Conservation (phyloP, 2,113 vertebrate species). For the Eulacestoma nigropectus region DNA sequence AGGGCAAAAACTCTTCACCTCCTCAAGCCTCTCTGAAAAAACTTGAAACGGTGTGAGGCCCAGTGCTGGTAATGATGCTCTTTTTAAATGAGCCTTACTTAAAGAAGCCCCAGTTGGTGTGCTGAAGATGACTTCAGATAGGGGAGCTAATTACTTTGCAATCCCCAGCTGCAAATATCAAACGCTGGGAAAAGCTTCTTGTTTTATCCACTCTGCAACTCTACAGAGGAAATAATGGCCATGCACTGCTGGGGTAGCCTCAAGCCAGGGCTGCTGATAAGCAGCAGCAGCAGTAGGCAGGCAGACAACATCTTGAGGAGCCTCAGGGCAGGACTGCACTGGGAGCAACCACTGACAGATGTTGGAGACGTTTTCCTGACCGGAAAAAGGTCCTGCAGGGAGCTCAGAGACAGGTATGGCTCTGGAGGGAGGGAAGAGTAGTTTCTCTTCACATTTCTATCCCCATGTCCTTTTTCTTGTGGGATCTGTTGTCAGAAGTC, state of each 20-base stretch:
- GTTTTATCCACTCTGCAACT: neutral
- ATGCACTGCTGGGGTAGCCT: neutral
- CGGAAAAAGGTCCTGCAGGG: neutral
- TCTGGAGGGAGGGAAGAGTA: neutral
- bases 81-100: neutral
- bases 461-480: neutral
- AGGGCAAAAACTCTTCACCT: neutral
- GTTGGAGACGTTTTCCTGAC: neutral
- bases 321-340: neutral
- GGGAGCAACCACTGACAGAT: neutral
- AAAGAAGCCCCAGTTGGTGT: neutral
- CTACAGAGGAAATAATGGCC: conserved; percentile 7
- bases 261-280: conserved; percentile 38
- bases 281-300: neutral
- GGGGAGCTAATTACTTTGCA: neutral
- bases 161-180: neutral
- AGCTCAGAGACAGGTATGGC: neutral
- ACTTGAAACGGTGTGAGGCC: neutral
- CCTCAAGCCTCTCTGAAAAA: neutral
- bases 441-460: neutral
- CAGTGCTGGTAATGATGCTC: neutral
- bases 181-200: neutral
- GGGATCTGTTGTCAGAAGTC: neutral
- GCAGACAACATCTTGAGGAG: neutral
- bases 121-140: conserved; percentile 20